phyloP scores from a whole-genome alignment of 2,113 vertebrate genomes.

The Gasterosteus nipponicus region DNA sequence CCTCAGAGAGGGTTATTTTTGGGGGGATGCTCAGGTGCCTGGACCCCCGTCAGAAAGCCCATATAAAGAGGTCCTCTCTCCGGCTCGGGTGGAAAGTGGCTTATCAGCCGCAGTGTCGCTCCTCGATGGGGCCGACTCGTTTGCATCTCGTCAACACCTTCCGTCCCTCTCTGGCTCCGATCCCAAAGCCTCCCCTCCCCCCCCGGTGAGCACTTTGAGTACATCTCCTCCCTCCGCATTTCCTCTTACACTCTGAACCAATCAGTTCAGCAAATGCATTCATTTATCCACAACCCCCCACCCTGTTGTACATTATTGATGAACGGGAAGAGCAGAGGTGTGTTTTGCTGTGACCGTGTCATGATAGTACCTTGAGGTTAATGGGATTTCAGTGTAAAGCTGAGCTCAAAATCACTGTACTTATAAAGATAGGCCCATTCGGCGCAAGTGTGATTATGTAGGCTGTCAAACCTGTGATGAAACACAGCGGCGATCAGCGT shows the following conservation, averaged over 20 bases:
- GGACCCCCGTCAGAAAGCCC: slow-evolving; percentile 63
- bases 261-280: not conserved
- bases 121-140: slow-evolving; percentile 70
- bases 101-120: slow-evolving; percentile 72
- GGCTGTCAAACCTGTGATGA: slow-evolving; percentile 6
- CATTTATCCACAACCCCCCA: not conserved
- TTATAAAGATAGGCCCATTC: slow-evolving; percentile 7
- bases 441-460: slow-evolving; percentile 29
- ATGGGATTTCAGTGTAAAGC: slow-evolving; percentile 54
- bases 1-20: slow-evolving; percentile 72
- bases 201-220: slow-evolving; percentile 28
- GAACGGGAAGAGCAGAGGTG: slow-evolving; percentile 40
- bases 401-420: slow-evolving; percentile 1
- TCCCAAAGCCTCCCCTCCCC: slow-evolving; percentile 41
- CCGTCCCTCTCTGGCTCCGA: slow-evolving; percentile 45
- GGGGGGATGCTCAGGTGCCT: slow-evolving; percentile 64
- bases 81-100: slow-evolving; percentile 68
- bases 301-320: slow-evolving; percentile 64
- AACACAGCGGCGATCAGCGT: not conserved
- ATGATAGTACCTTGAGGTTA: slow-evolving; percentile 21
- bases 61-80: slow-evolving; percentile 77
- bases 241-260: not conserved
- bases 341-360: slow-evolving; percentile 26
- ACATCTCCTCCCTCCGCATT: slow-evolving; percentile 24
- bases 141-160: slow-evolving; percentile 81